Percentiles rank a stretch among this genome's conserved stretches.
Evolutionary conservation across 2,888 invertebrate genomes (phyloP).

Genomic region (Phlogophora meticulosa): DNA sequence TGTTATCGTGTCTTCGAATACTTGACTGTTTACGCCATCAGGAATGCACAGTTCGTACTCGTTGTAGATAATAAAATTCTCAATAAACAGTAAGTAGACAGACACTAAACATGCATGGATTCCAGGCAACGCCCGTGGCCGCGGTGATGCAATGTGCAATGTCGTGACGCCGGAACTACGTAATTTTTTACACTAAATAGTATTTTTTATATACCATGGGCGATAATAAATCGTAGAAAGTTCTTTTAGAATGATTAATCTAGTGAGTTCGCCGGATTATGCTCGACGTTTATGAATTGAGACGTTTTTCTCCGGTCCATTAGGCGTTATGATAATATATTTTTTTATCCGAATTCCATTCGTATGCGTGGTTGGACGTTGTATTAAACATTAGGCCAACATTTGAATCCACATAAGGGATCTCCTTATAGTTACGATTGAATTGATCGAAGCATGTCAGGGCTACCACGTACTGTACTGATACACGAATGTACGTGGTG

Average conservation of each 20-base stretch:
- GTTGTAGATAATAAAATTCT: slow-evolving; percentile 78
- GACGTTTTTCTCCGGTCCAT: slow-evolving; percentile 63
- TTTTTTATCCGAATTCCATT: slow-evolving; percentile 69
- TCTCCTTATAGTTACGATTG: slow-evolving; percentile 80
- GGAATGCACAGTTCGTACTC: slow-evolving; percentile 71
- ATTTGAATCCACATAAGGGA: slow-evolving; percentile 79
- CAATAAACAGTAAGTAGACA: slow-evolving; percentile 73
- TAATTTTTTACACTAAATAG: slow-evolving; percentile 62
- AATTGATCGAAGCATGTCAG: slow-evolving; percentile 86
- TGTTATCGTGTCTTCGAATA: slow-evolving; percentile 74
- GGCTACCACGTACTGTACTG: slow-evolving; percentile 85
- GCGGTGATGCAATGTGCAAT: slow-evolving; percentile 73
- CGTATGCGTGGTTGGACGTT: slow-evolving; percentile 65
- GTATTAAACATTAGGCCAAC: slow-evolving; percentile 72
- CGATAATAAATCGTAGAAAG: slow-evolving; percentile 69
- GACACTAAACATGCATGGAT: slow-evolving; percentile 71
- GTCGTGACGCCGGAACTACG: slow-evolving; percentile 58
- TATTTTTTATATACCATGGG: slow-evolving; percentile 47
- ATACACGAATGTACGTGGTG: slow-evolving; percentile 79
- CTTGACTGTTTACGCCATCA: slow-evolving; percentile 73
- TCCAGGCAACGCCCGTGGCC: slow-evolving; percentile 71
- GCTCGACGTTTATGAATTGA: slow-evolving; percentile 64
- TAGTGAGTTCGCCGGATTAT: slow-evolving; percentile 56
- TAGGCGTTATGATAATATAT: slow-evolving; percentile 59
- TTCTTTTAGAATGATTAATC: slow-evolving; percentile 64